Evolutionary conservation across 2,888 invertebrate genomes (phyloP).

Genomic region (Cepaea hortensis): DNA sequence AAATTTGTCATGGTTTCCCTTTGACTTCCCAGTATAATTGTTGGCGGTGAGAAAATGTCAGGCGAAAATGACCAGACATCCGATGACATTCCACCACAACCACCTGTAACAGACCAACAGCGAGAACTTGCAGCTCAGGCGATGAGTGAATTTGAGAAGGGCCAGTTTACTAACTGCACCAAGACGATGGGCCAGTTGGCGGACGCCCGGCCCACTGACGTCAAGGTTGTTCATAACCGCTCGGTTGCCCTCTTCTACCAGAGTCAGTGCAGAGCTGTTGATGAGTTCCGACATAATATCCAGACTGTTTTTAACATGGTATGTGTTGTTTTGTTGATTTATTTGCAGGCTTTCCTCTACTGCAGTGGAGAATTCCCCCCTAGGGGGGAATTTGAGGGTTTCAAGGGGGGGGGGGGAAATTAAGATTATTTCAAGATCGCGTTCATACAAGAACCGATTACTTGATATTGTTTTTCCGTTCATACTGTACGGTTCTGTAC

Average conservation of each 20-base stretch:
- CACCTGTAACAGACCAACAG: constrained; percentile 78
- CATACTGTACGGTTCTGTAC: too few relatives aligned
- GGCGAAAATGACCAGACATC: constrained; percentile 23
- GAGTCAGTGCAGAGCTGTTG: constrained; percentile 82
- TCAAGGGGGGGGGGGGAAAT: too few relatives aligned
- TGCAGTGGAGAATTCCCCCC: too few relatives aligned
- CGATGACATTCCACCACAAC: constrained; percentile 54
- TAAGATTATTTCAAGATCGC: too few relatives aligned
- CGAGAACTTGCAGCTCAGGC: constrained; percentile 81
- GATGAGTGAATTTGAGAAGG: constrained; percentile 81
- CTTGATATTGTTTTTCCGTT: too few relatives aligned
- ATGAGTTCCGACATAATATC: constrained; percentile 79
- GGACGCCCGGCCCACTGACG: constrained; percentile 78
- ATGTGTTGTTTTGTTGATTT: constrained; percentile 14
- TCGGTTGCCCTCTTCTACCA: constrained; percentile 88
- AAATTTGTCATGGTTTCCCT: too few relatives aligned
- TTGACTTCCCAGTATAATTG: not conserved
- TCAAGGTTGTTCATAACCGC: constrained; percentile 88
- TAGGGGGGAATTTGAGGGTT: too few relatives aligned
- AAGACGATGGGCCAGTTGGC: constrained; percentile 83
- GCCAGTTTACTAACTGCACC: constrained; percentile 81
- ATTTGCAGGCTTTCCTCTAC: too few relatives aligned
- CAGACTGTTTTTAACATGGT: constrained; percentile 67
- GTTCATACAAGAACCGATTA: too few relatives aligned
- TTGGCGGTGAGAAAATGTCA: constrained; percentile 14